These are phyloP conservation scores for Drosophila atripex DNA, from an alignment of 2,888 invertebrate genomes.

Conservation along the genomic window DNA sequence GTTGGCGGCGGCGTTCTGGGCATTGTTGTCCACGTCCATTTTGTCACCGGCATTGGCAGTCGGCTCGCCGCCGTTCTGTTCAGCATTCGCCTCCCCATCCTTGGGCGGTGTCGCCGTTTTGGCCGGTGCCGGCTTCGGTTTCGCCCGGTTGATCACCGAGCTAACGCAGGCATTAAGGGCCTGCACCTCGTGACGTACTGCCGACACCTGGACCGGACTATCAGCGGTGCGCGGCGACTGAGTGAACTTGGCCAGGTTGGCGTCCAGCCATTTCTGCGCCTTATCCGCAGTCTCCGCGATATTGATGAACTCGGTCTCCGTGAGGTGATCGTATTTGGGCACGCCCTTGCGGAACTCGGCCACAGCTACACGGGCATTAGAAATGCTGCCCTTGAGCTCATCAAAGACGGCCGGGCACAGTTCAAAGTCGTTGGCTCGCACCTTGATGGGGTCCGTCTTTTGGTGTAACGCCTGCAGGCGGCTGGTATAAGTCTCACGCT, in stretches of 20 bases:
- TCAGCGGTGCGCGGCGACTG: conserved; percentile 88
- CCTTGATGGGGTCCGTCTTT: conserved; percentile 95
- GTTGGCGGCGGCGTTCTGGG: conserved; percentile 66
- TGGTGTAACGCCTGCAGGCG: conserved; percentile 87
- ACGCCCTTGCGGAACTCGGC: conserved; percentile 89
- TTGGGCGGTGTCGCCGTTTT: conserved; percentile 72
- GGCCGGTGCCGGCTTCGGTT: conserved; percentile 89
- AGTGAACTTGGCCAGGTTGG: conserved; percentile 88
- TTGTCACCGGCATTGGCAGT: conserved; percentile 59
- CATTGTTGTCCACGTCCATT: conserved; percentile 66
- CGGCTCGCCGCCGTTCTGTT: conserved; percentile 66
- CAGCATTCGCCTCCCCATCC: conserved; percentile 59
- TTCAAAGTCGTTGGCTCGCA: conserved; percentile 92
- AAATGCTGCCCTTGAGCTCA: conserved; percentile 90
- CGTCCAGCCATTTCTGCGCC: conserved; percentile 93
- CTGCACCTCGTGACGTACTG: conserved; percentile 91
- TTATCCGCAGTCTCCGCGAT: conserved; percentile 88
- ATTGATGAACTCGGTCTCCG: conserved; percentile 92
- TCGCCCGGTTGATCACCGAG: conserved; percentile 94
- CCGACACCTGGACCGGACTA: conserved; percentile 90
- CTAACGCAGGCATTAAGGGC: conserved; percentile 85
- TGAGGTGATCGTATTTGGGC: conserved; percentile 91
- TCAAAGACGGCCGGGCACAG: conserved; percentile 92
- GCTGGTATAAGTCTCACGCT: conserved; percentile 88
- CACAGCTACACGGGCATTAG: conserved; percentile 91